These are phyloP conservation scores for Sylvicola cinctus DNA, from an alignment of 2,888 invertebrate species.

Conservation along the genomic window DNA sequence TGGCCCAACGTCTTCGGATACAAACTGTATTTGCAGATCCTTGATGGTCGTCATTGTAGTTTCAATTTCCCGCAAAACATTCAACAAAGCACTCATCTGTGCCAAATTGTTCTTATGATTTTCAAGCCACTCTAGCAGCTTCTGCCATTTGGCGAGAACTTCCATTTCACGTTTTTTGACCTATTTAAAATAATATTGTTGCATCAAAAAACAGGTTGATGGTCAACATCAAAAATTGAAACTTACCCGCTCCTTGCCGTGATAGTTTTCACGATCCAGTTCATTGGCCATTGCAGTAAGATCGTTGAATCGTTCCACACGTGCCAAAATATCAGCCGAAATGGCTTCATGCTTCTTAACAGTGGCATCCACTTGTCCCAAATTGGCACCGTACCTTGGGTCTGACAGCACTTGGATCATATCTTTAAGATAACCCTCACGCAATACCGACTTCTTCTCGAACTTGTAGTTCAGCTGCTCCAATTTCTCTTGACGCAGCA, in stretches of 20 bases:
- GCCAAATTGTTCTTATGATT: conserved; percentile 57
- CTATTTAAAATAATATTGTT: conserved; percentile 2
- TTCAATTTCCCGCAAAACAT: conserved; percentile 76
- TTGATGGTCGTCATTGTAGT: conserved; percentile 65
- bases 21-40: conserved; percentile 52
- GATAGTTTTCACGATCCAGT: conserved; percentile 76
- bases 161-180: conserved; percentile 30
- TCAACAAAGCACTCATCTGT: conserved; percentile 68
- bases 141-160: conserved; percentile 71
- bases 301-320: conserved; percentile 85
- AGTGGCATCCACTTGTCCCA: conserved; percentile 89
- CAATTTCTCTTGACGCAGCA: conserved; percentile 76
- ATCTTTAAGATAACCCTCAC: conserved; percentile 90
- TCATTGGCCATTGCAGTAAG: conserved; percentile 86
- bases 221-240: not conserved
- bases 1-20: conserved; percentile 73
- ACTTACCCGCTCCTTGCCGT: conserved; percentile 60
- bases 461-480: conserved; percentile 93
- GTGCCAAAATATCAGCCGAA: conserved; percentile 84
- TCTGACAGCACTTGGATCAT: conserved; percentile 92
- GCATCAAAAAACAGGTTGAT: not conserved
- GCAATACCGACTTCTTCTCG: conserved; percentile 79
- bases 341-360: conserved; percentile 98
- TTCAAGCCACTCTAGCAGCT: conserved; percentile 65
- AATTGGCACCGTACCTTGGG: conserved; percentile 73